Base-by-base conservation (phyloP, 2,797 vertebrate species). In the Chelon labrosus region DNA sequence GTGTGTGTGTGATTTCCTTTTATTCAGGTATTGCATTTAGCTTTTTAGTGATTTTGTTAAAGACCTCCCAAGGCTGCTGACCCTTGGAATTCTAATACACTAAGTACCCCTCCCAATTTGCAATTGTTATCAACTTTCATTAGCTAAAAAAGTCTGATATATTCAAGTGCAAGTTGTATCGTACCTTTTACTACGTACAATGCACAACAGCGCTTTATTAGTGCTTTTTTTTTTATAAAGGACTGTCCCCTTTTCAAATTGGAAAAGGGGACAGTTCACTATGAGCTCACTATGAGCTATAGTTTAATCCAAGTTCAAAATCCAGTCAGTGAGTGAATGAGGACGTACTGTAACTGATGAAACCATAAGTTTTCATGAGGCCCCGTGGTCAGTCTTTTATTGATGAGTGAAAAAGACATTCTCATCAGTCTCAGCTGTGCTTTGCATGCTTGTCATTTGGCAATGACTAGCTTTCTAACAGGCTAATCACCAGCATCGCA, bases 31-130 rank as follows among this genome's bases (percentile, higher is more conserved):
- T 75, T 85, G 57, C 83, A 81, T 90, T 89, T 88, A 78, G 69
- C 60, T 75, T 86, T 91, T 73, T 77, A 69, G 62, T 83, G 78
- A 88, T 88, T 88, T 85, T 89, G 86, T 89, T 75, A 58, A 84
- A 82, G 53, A 64, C 25, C 51, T 69, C 54, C 27, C 86, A 89
- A 91, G 87, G 86, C 84, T 70, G 58, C 75, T 90, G 89, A 92
- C 87, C 80, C 58, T 52, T 81, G 57, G 65, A 78, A 68, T 87
- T 85, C 55, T 72, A 83, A 82, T 77, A 35, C 31, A 35, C 31
- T 35, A 79, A 79, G 25, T 22, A 46, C 41, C 38, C 16, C 42
- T 74, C 41, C 27, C 49, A 62, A 58, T 68, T 74, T 75, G 50
- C 61, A 20, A 51, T 79, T 83, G 73, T 84, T 54, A 31, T 78